Base-by-base conservation (phyloP, 2,888 invertebrate species). In the Dioctria rufipes region DNA sequence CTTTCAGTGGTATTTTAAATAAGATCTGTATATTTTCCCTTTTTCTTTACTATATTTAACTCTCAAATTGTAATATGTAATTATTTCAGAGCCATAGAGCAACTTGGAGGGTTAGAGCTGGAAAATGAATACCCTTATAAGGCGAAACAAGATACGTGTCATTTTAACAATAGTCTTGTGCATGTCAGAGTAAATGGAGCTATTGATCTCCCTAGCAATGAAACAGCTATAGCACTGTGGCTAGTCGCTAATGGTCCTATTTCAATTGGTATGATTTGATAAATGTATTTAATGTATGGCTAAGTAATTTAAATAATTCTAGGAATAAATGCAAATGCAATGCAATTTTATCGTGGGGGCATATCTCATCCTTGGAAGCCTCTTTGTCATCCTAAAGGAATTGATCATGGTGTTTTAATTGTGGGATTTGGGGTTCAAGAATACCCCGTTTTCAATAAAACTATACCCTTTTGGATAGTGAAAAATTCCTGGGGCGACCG, bases 291-390 rank as follows among this genome's bases (percentile, higher is more conserved):
- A 46, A 39, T 25, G 9, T 1, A 25, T 71, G 25, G 6, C 39
- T 25, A 40, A 13, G 60, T 51, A 66, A 63, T 61, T 82, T 6
- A 54, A 63, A 54, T 80, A 43, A 39, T 83, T 83, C 2, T 84
- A 92, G 92, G 92, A 83, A 95, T 98, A 85, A 98, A 98, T 88
- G 98, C 98, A 0, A 96, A 97, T 88, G 97, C 96, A 0, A 98
- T 98, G 98, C 94, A 98, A 91, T 98, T 98, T 89, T 98, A 98
- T 88, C 91, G 96, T 86, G 97, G 98, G 3, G 98, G 98, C 6
- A 93, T 98, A 11, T 97, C 98, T 0, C 98, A 98, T 90, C 98
- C 98, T 0, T 95, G 93, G 92, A 94, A 93, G 86, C 91, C 94
- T 85, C 90, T 98, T 11, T 97, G 97, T 88, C 92, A 90, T 85